Percentiles rank a stretch among this genome's conserved stretches.
phyloP scores from a whole-genome alignment of 2,888 invertebrate species.

The Prionchulus punctatus region DNA sequence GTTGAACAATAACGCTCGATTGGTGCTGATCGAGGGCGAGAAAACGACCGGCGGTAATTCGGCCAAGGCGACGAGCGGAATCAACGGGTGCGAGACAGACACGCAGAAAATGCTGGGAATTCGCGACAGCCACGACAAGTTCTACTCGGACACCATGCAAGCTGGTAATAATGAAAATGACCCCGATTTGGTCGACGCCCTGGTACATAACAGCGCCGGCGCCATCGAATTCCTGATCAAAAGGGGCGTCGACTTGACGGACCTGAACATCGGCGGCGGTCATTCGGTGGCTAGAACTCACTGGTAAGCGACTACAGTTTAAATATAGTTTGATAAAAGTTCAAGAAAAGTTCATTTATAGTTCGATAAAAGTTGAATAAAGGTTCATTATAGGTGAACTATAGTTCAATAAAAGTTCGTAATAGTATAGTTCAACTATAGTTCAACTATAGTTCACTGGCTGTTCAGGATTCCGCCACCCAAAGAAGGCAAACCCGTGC shows the following conservation, averaged over 20 bases:
- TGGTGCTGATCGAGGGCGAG: constrained; percentile 10
- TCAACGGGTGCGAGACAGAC: constrained; percentile 25
- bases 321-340: background rate
- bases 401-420: background rate
- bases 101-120: constrained; percentile 21
- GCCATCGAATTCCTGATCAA: constrained; percentile 22
- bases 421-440: too few relatives aligned
- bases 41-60: constrained; percentile 27
- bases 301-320: constrained; percentile 22
- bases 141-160: constrained; percentile 24
- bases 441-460: too few relatives aligned
- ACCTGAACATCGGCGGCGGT: constrained; percentile 30
- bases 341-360: background rate
- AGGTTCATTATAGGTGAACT: background rate
- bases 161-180: constrained; percentile 30
- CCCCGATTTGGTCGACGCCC: constrained; percentile 22
- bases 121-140: constrained; percentile 19
- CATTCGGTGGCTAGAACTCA: constrained; percentile 29
- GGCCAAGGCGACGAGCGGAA: constrained; percentile 28
- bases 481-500: constrained; percentile 28
- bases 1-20: background rate
- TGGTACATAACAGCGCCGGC: constrained; percentile 19
- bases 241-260: constrained; percentile 24
- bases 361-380: background rate
- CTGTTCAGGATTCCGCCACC: constrained; percentile 27